These are phyloP conservation scores for Auanema sp. DNA, from an alignment of 2,888 invertebrate species.

Conservation along the genomic window DNA sequence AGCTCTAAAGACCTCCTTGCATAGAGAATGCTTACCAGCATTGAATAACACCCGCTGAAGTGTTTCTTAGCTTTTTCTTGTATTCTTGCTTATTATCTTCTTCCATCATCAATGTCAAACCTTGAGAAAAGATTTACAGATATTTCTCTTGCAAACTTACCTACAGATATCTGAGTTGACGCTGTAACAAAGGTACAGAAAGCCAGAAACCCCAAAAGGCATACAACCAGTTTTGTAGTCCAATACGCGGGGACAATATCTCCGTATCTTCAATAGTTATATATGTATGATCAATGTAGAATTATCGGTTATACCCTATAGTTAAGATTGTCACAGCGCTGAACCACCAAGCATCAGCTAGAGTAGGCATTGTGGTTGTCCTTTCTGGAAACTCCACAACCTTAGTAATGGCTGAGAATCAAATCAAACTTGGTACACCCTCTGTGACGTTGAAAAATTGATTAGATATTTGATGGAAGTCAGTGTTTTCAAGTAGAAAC, in stretches of 20 bases:
- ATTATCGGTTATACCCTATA: conserved; percentile 27
- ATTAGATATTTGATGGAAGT: too few species aligned
- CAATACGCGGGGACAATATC: conserved; percentile 52
- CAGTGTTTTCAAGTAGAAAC: too few species aligned
- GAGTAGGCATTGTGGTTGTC: conserved; percentile 24
- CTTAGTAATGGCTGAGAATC: neutral
- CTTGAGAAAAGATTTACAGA: conserved; percentile 8
- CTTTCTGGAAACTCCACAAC: neutral
- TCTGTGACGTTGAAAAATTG: neutral
- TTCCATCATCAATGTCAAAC: conserved; percentile 53
- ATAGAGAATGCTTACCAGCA: conserved; percentile 33
- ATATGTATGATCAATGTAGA: neutral
- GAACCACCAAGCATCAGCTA: conserved; percentile 58
- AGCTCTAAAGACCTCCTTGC: neutral
- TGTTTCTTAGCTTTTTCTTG: conserved; percentile 39
- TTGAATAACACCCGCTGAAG: conserved; percentile 53
- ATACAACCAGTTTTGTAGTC: conserved; percentile 51
- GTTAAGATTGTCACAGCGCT: conserved; percentile 49
- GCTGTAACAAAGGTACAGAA: conserved; percentile 53
- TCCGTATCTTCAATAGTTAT: conserved; percentile 42
- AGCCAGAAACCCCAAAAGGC: conserved; percentile 49
- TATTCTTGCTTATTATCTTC: conserved; percentile 50
- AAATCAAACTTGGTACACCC: neutral
- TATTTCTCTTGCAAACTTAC: conserved; percentile 11
- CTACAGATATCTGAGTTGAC: conserved; percentile 54